Evolutionary conservation across 2,797 vertebrate genomes (phyloP).

Genomic region (Intellagama lesueurii): DNA sequence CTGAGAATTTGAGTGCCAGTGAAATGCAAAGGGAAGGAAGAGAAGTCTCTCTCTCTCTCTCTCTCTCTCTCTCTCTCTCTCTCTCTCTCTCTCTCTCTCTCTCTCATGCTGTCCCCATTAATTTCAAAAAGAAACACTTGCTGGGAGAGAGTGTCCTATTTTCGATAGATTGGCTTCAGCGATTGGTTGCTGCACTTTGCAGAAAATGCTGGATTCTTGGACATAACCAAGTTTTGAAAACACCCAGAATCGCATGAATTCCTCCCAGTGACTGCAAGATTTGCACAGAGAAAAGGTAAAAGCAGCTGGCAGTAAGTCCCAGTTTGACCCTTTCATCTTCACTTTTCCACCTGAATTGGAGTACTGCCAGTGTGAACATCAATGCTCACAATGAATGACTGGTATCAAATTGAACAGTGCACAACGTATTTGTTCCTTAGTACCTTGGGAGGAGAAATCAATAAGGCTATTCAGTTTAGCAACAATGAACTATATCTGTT

Average conservation of each 20-base stretch:
- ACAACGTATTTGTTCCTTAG: background rate
- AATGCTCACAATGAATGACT: conserved; percentile 37
- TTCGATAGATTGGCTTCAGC: background rate
- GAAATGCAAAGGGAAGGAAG: background rate
- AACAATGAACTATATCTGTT: conserved; percentile 20
- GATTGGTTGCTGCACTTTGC: background rate
- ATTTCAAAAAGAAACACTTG: background rate
- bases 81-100: background rate
- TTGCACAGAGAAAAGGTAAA: background rate
- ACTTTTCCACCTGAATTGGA: conserved; percentile 30
- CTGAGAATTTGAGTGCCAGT: background rate
- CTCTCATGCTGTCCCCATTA: background rate
- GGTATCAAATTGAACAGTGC: conserved; percentile 22
- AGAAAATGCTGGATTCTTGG: background rate
- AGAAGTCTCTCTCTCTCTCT: background rate
- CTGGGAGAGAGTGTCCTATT: background rate
- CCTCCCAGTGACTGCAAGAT: background rate
- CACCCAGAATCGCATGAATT: background rate
- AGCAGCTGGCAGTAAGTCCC: background rate
- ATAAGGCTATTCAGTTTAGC: conserved; percentile 38
- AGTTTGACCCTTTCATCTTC: conserved; percentile 22
- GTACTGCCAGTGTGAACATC: conserved; percentile 15
- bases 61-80: background rate
- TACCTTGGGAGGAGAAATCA: conserved; percentile 34
- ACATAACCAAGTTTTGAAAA: background rate